Base-by-base conservation (phyloP, 2,888 invertebrate species). In the Dasysyrphus albostriatus region DNA sequence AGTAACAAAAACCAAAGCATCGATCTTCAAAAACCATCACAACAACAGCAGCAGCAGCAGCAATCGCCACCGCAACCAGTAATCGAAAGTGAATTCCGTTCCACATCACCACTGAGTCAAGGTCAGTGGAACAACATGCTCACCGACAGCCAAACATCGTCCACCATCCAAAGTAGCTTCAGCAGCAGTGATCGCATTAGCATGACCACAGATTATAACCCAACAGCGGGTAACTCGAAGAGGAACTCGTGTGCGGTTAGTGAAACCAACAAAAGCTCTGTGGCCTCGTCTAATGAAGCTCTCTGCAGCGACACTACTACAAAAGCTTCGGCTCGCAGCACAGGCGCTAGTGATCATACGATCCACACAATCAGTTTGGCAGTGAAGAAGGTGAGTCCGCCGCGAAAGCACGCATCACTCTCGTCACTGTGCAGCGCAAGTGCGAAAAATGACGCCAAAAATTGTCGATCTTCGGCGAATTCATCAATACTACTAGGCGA, bases 1-100 rank as follows among this genome's bases (percentile, higher is more conserved):
- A 95, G 94, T 58, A 94, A 94, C n/a, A 85, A 78, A 10, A 85
- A 94, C 89, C 93, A 93, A 32, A 74, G 73, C 61, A 42, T 82
- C 75, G 47, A 72, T 39, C 14, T 42, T 7, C 47, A 80, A 44
- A 75, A 79, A 24, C 16, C 69, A 10, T 16, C 16, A 24, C 37
- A 51, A 73, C 47, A 80, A 72, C 42, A 65, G 47, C 65, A 76
- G 37, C 65, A 69, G 47, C 85, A 76, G 39, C 88, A 75, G 29
- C 83, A 80, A 61, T 37, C 75, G 10, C 75, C 74, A 69, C 70
- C 76, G 32, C 84, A 81, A 44, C 77, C 77, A 10, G 70, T 75
- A 74, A 85, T 69, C 69, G 88, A 88, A 79, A 85, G 80, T 79
- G 88, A 80, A 67, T 82, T 78, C 67, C 88, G 88, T 72, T 88